Evolutionary conservation across 30 jellyfish, hydroid and myxozoan species (phyloP).

Genomic region (Clytia hemisphaerica): DNA sequence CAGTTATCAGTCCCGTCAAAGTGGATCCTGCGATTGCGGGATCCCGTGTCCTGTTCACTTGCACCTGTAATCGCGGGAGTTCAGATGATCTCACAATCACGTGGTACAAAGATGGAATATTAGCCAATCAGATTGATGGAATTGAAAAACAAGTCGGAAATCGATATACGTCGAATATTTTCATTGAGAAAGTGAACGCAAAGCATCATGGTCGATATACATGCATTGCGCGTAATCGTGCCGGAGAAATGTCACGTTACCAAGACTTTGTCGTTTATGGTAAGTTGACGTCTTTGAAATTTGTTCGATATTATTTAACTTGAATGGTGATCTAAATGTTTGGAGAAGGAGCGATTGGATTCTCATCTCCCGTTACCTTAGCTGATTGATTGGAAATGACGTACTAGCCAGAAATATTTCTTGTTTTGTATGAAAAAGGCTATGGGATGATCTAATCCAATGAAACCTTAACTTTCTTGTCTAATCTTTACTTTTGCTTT

Average conservation of each 20-base stretch:
- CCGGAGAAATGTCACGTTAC: slow-evolving; percentile 65
- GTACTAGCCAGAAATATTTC: too few relatives aligned
- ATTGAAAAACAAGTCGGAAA: slow-evolving; percentile 40
- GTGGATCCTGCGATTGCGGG: slow-evolving; percentile 71
- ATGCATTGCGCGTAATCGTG: slow-evolving; percentile 67
- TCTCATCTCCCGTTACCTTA: too few relatives aligned
- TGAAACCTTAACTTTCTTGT: background rate
- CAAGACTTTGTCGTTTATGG: slow-evolving; percentile 72
- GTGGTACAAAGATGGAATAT: slow-evolving; percentile 81
- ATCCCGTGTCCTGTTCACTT: slow-evolving; percentile 58
- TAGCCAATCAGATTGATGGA: slow-evolving; percentile 27
- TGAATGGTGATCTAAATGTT: slow-evolving; percentile 39
- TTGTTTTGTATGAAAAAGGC: background rate
- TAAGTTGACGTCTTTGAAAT: too few relatives aligned
- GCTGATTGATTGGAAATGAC: too few relatives aligned
- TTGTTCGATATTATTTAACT: too few relatives aligned
- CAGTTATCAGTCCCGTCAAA: slow-evolving; percentile 66
- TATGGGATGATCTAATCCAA: background rate
- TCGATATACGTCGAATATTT: slow-evolving; percentile 38
- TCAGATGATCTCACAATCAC: slow-evolving; percentile 33
- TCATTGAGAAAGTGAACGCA: slow-evolving; percentile 45
- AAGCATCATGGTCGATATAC: slow-evolving; percentile 86
- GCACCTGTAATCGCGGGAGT: slow-evolving; percentile 31
- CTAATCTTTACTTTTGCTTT: background rate
- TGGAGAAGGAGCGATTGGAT: slow-evolving; percentile 21